Percentiles rank a stretch among this genome's conserved stretches.
These are phyloP conservation scores for Nautilus pompilius DNA, from an alignment of 1,140 invertebrate genomes.

Conservation along the genomic window DNA sequence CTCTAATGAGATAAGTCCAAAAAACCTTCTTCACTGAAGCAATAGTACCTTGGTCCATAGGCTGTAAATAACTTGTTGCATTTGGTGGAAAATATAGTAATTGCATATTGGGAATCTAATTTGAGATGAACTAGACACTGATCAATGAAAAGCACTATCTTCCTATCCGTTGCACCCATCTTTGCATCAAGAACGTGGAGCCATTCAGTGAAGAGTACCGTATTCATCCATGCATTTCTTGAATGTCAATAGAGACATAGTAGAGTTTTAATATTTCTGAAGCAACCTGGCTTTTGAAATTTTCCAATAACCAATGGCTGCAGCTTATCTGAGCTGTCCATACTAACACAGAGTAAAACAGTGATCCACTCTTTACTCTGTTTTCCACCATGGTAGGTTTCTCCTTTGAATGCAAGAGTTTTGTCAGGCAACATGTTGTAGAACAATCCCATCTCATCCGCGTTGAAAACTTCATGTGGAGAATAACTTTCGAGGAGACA, in stretches of 20 bases:
- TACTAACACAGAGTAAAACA: conserved; percentile 22
- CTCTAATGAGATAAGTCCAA: too few species aligned
- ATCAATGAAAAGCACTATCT: conserved; percentile 57
- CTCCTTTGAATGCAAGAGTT: conserved; percentile 50
- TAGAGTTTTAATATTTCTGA: conserved; percentile 17
- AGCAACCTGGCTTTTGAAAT: conserved; percentile 18
- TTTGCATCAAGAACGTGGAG: conserved; percentile 17
- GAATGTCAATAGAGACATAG: conserved; percentile 19
- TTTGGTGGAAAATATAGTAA: conserved; percentile 56
- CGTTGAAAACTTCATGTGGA: conserved; percentile 55
- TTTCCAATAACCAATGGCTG: conserved; percentile 30
- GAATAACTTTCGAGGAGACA: conserved; percentile 36
- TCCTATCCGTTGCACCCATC: conserved; percentile 25
- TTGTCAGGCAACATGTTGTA: conserved; percentile 54
- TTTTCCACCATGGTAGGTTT: conserved; percentile 31
- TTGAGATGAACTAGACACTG: conserved; percentile 54
- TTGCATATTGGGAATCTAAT: conserved; percentile 32
- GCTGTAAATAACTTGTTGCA: conserved; percentile 53
- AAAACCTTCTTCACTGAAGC: too few species aligned
- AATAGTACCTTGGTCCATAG: conserved; percentile 58
- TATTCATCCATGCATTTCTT: conserved; percentile 31
- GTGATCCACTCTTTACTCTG: conserved; percentile 26
- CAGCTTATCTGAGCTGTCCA: conserved; percentile 22
- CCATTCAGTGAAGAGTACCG: conserved; percentile 25
- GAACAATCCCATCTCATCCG: conserved; percentile 58